phyloP scores from a whole-genome alignment of 2,888 invertebrate genomes.

The Melangyna quadrimaculata region DNA sequence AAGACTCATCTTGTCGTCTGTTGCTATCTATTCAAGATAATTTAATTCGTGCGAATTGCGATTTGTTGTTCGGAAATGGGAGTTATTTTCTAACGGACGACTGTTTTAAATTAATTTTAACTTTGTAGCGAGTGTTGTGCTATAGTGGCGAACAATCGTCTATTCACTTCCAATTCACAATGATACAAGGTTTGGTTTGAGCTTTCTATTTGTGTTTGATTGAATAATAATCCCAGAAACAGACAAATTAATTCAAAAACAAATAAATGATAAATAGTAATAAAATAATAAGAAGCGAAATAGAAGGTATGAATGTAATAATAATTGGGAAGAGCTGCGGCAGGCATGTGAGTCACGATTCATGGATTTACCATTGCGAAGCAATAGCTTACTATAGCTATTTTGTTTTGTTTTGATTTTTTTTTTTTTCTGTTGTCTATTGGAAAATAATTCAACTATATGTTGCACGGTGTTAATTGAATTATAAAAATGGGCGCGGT shows the following conservation, averaged over 20 bases:
- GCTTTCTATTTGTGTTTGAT: conserved; percentile 1
- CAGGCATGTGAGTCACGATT: conserved; percentile 58
- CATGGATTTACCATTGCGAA: conserved; percentile 19
- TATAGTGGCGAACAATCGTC: background rate
- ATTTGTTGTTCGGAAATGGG: conserved; percentile 7
- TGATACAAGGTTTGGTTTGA: conserved; percentile 21
- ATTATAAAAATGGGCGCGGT: conserved; percentile 64
- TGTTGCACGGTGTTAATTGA: conserved; percentile 58
- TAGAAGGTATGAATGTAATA: conserved; percentile 1
- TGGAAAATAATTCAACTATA: conserved; percentile 37
- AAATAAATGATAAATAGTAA: conserved; percentile 42
- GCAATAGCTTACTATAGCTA: background rate
- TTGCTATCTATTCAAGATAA: conserved; percentile 25
- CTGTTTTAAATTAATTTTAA: conserved; percentile 25
- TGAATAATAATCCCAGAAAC: conserved; percentile 43
- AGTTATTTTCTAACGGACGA: conserved; percentile 23
- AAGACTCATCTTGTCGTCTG: conserved; percentile 21
- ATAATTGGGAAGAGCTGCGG: conserved; percentile 15
- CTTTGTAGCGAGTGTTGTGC: background rate
- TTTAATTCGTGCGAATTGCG: conserved; percentile 50
- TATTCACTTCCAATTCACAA: background rate
- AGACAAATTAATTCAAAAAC: background rate
- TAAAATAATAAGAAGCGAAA: conserved; percentile 30
- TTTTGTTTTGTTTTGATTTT: background rate
- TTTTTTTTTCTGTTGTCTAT: conserved; percentile 31